A percentile compares a stretch with the other conserved stretches of the same genome.
These are phyloP conservation scores for Stigmatopora nigra DNA, from an alignment of 2,113 vertebrate genomes.

Conservation along the genomic window DNA sequence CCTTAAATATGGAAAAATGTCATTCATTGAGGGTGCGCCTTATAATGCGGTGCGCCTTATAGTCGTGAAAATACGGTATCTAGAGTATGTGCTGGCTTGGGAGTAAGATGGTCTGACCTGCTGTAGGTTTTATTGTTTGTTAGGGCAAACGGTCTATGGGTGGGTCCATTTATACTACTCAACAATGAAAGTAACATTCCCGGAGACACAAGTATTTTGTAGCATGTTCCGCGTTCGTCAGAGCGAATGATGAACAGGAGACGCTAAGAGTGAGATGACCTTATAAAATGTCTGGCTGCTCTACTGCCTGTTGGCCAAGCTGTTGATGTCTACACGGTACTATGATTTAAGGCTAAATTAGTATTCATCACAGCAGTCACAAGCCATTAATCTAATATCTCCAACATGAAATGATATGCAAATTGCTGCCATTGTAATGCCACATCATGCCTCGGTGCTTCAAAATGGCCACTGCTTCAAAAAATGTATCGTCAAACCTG, in stretches of 20 bases:
- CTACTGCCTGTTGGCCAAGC: conserved; percentile 41
- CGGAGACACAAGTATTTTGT: conserved; percentile 56
- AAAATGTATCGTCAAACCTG: conserved; percentile 31
- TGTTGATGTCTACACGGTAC: conserved; percentile 51
- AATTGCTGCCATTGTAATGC: conserved; percentile 66
- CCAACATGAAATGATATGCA: conserved; percentile 71
- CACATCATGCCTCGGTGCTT: conserved; percentile 48
- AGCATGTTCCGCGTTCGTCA: conserved; percentile 45
- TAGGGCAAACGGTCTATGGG: conserved; percentile 42
- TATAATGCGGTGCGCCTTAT: no score
- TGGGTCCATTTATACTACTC: conserved; percentile 35
- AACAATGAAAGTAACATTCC: conserved; percentile 50
- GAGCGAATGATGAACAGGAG: conserved; percentile 42
- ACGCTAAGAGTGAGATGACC: conserved; percentile 48
- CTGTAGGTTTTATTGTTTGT: conserved; percentile 55
- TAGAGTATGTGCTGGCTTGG: conserved; percentile 18
- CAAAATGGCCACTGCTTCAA: conserved; percentile 52
- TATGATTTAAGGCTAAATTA: conserved; percentile 67
- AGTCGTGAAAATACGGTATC: no score
- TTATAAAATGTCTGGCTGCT: conserved; percentile 57
- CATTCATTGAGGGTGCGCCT: no score
- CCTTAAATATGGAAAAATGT: no score
- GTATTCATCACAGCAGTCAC: conserved; percentile 69
- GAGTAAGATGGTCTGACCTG: conserved; percentile 15
- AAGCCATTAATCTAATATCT: conserved; percentile 71